A percentile compares a stretch with the other conserved stretches of the same genome.
Evolutionary conservation across 2,113 vertebrate species (phyloP).

Genomic region (Pitta sordida): DNA sequence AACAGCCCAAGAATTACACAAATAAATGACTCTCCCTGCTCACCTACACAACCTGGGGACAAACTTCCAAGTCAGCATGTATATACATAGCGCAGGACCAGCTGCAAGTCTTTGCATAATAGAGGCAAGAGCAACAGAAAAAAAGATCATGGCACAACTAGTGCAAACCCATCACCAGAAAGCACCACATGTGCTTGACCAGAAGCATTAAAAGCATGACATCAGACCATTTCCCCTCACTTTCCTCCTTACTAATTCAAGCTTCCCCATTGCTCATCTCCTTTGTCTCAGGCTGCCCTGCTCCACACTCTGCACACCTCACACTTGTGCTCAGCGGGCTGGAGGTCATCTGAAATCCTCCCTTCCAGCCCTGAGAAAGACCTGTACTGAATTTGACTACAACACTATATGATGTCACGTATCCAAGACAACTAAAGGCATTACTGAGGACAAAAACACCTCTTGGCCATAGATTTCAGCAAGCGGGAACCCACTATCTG

Average conservation of each 20-base stretch:
- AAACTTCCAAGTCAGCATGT: not conserved
- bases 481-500: conserved; percentile 30
- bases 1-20: not conserved
- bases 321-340: not conserved
- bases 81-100: not conserved
- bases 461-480: conserved; percentile 62
- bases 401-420: conserved; percentile 72
- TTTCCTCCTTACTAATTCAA: not conserved
- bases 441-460: conserved; percentile 73
- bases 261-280: not conserved
- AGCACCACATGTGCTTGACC: not conserved
- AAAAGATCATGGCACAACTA: not conserved
- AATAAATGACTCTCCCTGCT: not conserved
- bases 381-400: conserved; percentile 77
- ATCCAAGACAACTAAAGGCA: conserved; percentile 81
- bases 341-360: conserved; percentile 65
- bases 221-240: not conserved
- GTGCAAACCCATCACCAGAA: not conserved
- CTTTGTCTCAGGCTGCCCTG: conserved; percentile 18
- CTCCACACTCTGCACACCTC: not conserved
- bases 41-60: not conserved
- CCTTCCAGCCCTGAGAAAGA: conserved; percentile 48
- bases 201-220: not conserved
- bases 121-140: not conserved
- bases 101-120: not conserved